Base-by-base conservation (phyloP, 2,888 invertebrate species). In the Pollenia griseotomentosa region DNA sequence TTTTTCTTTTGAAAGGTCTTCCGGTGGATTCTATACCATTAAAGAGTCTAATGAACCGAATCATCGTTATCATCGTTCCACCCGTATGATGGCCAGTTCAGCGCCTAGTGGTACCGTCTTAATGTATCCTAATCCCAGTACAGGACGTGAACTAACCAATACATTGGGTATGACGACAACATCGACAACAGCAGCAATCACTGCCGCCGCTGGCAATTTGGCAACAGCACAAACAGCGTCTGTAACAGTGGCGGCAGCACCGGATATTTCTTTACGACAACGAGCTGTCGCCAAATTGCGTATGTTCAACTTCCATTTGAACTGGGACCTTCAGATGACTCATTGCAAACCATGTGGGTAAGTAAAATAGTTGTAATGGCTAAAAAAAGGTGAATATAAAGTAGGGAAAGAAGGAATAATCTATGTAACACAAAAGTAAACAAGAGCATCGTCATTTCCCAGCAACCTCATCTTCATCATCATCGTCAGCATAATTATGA, bases 251-350 rank as follows among this genome's bases (percentile, higher is more conserved):
- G 85, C 89, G 80, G 89, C 90, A 74, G 88, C 89, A 73, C 92
- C 92, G 89, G 93, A 93, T 90, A 91, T 92, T 82, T 93, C 93
- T 63, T 86, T 94, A 88, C 90, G 93, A 78, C 93, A 94, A 89
- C 93, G 94, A 55, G 93, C 93, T 75, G 93, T 94, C 81, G 93
- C 93, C 80, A 93, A 93, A 90, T 88, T 94, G 89, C 92, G 93
- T 88, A 92, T 94, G 92, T 93, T 94, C 89, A 94, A 94, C 91
- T 94, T 94, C 87, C 93, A 93, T 88, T 90, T 94, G 74, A 93
- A 93, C 90, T 94, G 94, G 94, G 93, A 94, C 90, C 91, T 93
- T 83, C 93, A 94, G 88, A 93, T 93, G 93, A 93, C 93, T 90
- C 93, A 93, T 88, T 93, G 93, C 90, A 94, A 93, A 83, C 93